Base-by-base conservation (phyloP, 1,140 invertebrate species). In the Subanguina moxae region DNA sequence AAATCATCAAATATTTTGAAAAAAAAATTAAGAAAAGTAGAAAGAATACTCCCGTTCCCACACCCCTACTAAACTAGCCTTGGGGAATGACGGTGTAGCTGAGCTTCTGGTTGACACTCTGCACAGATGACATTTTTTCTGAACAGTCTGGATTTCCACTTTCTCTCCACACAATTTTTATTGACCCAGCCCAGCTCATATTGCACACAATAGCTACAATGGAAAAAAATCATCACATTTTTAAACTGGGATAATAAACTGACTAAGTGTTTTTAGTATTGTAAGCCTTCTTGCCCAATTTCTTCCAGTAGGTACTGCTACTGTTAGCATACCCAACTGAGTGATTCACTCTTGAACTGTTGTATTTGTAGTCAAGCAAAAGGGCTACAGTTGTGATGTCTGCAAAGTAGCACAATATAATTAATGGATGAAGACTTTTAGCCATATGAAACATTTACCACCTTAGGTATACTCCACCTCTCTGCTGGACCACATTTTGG, bases 71-170 rank as follows among this genome's bases (percentile, higher is more conserved):
- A 13, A 19, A 21, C 25, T 25, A 13, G 76, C 71, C 75, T 76
- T 67, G 48, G 64, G 28, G 28, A 67, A 19, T 78, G 70, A 28
- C 76, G n/a, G 61, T 78, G 76, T 25, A 78, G 57, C 32, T 75
- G 73, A 17, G 76, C 76, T 72, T 78, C 76, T 42, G 76, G 76
- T 48, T 78, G 76, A 61, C 76, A 78, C 45, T 78, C 76, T 0
- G 76, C 76, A 64, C 76, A 78, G 27, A 78, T 78, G 19, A 25
- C 27, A 11, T 42, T 58, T 15, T 46, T 45, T 1, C 28, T 17
- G 21, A 13, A 30, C 58, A 72, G 30, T 38, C 15, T 62, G 28
- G 57, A 46, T 17, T 67, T 76, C 15, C 66, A 38, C 25, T 56
- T 28, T 48, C 64, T 65, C 13, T 70, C 64, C 3, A 76, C 62